Base-by-base conservation (phyloP, 1,140 invertebrate genomes). In the Argopecten irradians region DNA sequence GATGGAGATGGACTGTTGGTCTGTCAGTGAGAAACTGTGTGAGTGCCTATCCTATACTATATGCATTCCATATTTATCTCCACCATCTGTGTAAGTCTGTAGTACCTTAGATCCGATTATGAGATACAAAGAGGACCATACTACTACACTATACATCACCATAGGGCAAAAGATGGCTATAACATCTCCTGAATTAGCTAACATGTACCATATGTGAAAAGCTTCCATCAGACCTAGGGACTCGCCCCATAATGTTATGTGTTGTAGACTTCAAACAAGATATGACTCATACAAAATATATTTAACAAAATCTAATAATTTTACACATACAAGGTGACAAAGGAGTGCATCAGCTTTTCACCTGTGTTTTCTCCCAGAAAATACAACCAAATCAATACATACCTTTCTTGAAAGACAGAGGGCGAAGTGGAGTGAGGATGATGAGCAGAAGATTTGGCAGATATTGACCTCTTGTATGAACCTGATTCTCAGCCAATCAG, bases 211-310 rank as follows among this genome's bases (percentile, higher is more conserved):
- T 71, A n/a, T 71, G 55, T 71, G 55, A n/a, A 14, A n/a, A 28
- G 8, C 16, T n/a, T 28, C 14, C 55, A 71, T 71, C 55, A n/a
- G n/a, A 71, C 55, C 8, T 16, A 71, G 55, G 11, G 55, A 71
- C 55, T 71, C n/a, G 55, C 55, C 55, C 55, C 55, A 71, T 71
- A 71, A 71, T 71, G 55, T 71, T 71, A 71, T 71, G 55, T 71
- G 55, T 28, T 71, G 55, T 71, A 71, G 55, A 28, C 55, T 71
- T 71, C 55, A 28, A 71, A 71, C 55, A 28, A 71, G 22, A 71
- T 71, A 71, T 71, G 55, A 71, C 55, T 71, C 55, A 71, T 71
- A 71, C 55, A 71, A 71, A 71, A 71, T 71, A 71, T 71, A 71
- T 71, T 71, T 11, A n/a, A 71, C 55, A 71, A 71, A 71, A 71